These are phyloP conservation scores for Gnathonemus echidnorhynchus DNA, from an alignment of 2,113 vertebrate species.

Conservation along the genomic window DNA sequence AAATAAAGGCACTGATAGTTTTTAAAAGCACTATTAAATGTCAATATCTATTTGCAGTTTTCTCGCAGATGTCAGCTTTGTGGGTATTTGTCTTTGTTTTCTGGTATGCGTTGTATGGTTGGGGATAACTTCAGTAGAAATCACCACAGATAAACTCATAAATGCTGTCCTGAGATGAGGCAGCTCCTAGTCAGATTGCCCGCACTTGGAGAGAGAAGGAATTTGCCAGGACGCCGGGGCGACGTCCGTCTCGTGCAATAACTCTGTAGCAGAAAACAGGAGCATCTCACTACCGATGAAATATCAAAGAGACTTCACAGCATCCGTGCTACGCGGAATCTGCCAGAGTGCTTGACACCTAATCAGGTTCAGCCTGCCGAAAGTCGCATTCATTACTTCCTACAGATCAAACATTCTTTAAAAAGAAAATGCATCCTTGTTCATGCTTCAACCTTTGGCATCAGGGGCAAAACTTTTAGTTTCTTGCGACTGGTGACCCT, in stretches of 20 bases:
- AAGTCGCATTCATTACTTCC: neutral
- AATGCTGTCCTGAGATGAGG: neutral
- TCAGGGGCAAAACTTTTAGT: neutral
- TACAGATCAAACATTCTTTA: neutral
- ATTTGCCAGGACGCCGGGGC: neutral
- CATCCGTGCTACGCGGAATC: neutral
- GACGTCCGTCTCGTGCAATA: neutral
- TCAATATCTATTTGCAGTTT: neutral
- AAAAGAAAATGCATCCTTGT: neutral
- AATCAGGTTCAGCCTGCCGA: neutral
- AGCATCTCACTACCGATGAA: neutral
- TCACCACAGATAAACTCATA: neutral
- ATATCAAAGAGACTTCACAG: slow-evolving; percentile 7
- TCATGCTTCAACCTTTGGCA: neutral
- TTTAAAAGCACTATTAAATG: neutral
- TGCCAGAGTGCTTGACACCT: neutral
- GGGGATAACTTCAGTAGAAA: neutral
- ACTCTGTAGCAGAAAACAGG: neutral
- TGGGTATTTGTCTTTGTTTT: neutral
- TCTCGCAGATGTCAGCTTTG: neutral
- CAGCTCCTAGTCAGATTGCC: neutral
- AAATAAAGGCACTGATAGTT: neutral
- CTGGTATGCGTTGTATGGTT: neutral
- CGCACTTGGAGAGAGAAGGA: neutral
- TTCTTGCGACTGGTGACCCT: neutral